Percentiles rank a stretch among this genome's conserved stretches.
These are phyloP conservation scores for Penaeus vannamei DNA, from an alignment of 1,140 invertebrate genomes.

Conservation along the genomic window DNA sequence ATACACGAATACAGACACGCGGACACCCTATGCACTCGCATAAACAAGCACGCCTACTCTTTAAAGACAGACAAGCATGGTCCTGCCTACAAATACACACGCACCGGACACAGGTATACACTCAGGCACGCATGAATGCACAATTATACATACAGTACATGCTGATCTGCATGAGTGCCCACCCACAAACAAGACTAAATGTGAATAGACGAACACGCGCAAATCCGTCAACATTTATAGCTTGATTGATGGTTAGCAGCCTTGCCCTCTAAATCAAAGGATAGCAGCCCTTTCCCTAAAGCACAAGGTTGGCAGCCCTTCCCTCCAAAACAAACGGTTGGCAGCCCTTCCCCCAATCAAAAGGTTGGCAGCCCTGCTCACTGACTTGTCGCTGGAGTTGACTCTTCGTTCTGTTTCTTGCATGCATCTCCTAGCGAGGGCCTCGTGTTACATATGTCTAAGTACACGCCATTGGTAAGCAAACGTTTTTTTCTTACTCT, in stretches of 20 bases:
- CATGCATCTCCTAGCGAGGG: slow-evolving; percentile 51
- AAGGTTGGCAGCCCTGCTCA: slow-evolving; percentile 21
- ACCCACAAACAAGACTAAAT: too few species aligned
- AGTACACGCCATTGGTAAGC: slow-evolving; percentile 62
- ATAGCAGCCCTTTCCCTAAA: too few species aligned
- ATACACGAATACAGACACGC: neutral
- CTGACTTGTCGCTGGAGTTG: slow-evolving; percentile 21
- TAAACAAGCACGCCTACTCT: neutral
- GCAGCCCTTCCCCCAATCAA: too few species aligned
- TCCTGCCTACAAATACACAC: too few species aligned
- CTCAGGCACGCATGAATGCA: neutral
- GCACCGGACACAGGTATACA: neutral
- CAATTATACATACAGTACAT: too few species aligned
- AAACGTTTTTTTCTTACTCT: slow-evolving; percentile 31
- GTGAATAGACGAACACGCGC: too few species aligned
- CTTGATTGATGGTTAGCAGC: too few species aligned
- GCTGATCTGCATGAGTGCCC: too few species aligned
- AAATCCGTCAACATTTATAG: too few species aligned
- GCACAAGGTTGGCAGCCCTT: too few species aligned
- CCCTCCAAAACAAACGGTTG: too few species aligned
- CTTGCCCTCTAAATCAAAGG: too few species aligned
- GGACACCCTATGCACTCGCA: neutral
- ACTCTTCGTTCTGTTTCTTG: slow-evolving; percentile 53
- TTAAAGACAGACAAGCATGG: neutral
- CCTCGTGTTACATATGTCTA: slow-evolving; percentile 60